Evolutionary conservation across 2,888 invertebrate genomes (phyloP).

Genomic region (Unio delphinus): DNA sequence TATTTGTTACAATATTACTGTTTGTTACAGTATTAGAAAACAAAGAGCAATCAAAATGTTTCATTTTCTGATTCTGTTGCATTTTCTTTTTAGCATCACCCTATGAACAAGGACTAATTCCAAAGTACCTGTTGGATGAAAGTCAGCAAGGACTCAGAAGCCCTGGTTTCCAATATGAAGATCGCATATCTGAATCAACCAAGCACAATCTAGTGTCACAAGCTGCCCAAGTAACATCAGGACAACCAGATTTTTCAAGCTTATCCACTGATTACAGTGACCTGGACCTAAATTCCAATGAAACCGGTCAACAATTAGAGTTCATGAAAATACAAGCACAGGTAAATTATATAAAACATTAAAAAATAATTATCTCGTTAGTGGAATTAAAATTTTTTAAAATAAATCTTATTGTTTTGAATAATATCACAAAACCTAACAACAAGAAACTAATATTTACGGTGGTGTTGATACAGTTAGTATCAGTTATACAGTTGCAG

Average conservation of each 20-base stretch:
- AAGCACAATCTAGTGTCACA: conserved; percentile 2
- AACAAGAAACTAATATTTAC: no score
- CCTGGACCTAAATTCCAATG: conserved; percentile 44
- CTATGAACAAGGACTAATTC: conserved; percentile 53
- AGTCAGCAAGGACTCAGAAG: conserved; percentile 19
- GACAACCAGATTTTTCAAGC: conserved; percentile 28
- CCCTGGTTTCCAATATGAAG: conserved; percentile 23
- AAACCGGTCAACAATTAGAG: conserved; percentile 58
- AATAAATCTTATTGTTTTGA: no score
- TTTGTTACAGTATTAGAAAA: background rate
- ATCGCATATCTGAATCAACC: conserved; percentile 19
- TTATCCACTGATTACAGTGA: conserved; percentile 33
- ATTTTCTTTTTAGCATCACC: conserved; percentile 37
- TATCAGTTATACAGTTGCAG: no score
- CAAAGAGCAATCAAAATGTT: background rate
- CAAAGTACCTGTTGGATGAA: conserved; percentile 50
- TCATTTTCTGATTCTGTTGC: background rate
- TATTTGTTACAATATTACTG: background rate
- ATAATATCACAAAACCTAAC: no score
- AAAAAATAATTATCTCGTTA: no score
- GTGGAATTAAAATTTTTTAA: no score
- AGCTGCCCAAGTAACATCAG: conserved; percentile 10
- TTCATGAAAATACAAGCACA: conserved; percentile 65
- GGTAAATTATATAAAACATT: conserved; percentile 31
- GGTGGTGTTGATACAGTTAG: no score